Conservation (phyloP, 2,888 invertebrate species). For the Zaprionus obscuricornis region DNA sequence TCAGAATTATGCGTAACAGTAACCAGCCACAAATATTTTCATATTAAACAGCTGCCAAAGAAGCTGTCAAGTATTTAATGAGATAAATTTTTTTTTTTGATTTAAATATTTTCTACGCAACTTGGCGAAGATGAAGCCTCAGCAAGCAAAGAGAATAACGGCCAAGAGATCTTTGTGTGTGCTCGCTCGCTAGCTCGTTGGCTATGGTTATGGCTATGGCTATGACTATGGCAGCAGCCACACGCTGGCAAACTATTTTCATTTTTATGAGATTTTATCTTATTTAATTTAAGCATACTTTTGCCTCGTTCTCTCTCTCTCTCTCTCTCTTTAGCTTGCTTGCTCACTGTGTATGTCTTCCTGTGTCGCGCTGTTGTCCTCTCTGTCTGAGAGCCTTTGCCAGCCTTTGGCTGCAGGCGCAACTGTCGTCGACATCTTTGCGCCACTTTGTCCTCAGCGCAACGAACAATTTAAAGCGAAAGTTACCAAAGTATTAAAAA, state of each 20-base stretch:
- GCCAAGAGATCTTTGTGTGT: too few species aligned
- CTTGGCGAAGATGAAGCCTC: too few species aligned
- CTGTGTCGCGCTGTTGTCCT: too few species aligned
- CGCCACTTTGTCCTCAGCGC: slow-evolving; percentile 61
- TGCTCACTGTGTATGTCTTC: neutral
- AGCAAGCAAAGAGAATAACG: neutral
- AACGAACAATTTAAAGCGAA: slow-evolving; percentile 70
- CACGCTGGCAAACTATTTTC: slow-evolving; percentile 53
- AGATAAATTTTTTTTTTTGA: slow-evolving; percentile 36
- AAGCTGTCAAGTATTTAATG: slow-evolving; percentile 36
- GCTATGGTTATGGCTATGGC: neutral
- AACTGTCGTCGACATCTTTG: slow-evolving; percentile 57
- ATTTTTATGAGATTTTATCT: slow-evolving; percentile 73
- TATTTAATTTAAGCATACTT: slow-evolving; percentile 75
- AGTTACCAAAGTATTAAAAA: slow-evolving; percentile 71
- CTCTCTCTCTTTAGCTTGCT: neutral
- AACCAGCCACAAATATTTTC: slow-evolving; percentile 26
- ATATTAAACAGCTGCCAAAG: slow-evolving; percentile 27
- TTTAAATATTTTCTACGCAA: slow-evolving; percentile 28
- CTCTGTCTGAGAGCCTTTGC: slow-evolving; percentile 11
- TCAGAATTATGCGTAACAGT: slow-evolving; percentile 2
- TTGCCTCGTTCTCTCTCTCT: slow-evolving; percentile 25
- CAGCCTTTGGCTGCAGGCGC: slow-evolving; percentile 23
- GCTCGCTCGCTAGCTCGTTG: too few species aligned
- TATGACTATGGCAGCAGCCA: slow-evolving; percentile 26